phyloP scores from a whole-genome alignment of 92 coral and sea anemone genomes.

The Parazoanthus darwini region DNA sequence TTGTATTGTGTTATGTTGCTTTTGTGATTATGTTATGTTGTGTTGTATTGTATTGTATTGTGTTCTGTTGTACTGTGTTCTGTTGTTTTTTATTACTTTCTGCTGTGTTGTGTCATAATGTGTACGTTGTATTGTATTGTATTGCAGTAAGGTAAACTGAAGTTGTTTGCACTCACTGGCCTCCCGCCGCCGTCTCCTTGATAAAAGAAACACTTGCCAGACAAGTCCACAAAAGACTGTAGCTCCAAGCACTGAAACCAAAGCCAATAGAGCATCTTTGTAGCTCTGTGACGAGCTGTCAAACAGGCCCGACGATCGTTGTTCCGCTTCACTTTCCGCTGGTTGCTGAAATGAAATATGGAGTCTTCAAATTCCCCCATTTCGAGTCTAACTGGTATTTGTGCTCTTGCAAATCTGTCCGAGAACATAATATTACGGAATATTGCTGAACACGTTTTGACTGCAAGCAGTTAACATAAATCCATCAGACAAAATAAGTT shows the following conservation, averaged over 20 bases:
- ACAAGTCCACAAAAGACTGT: neutral
- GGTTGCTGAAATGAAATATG: slow-evolving; percentile 19
- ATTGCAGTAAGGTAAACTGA: neutral
- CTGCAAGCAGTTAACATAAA: neutral
- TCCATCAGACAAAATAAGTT: neutral
- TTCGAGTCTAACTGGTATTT: neutral
- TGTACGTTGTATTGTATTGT: neutral
- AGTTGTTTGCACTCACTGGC: neutral
- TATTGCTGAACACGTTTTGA: no score
- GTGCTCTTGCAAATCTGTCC: no score
- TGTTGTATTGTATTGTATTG: no score
- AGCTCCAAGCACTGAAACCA: slow-evolving; percentile 12
- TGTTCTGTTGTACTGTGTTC: no score
- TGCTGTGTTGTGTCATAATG: neutral
- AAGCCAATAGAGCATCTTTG: neutral
- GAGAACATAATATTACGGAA: no score
- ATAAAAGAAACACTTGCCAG: neutral
- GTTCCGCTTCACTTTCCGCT: slow-evolving; percentile 1
- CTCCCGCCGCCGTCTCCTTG: neutral
- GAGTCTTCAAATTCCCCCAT: neutral
- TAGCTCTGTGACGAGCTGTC: slow-evolving; percentile 15
- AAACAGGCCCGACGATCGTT: slow-evolving; percentile 23
- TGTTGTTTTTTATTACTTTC: neutral
- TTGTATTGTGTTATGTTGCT: no score
- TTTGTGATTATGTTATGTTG: neutral